A percentile compares a stretch with the other conserved stretches of the same genome.
Evolutionary conservation across 2,113 vertebrate genomes (phyloP).

Genomic region (Oenanthe oenanthe): DNA sequence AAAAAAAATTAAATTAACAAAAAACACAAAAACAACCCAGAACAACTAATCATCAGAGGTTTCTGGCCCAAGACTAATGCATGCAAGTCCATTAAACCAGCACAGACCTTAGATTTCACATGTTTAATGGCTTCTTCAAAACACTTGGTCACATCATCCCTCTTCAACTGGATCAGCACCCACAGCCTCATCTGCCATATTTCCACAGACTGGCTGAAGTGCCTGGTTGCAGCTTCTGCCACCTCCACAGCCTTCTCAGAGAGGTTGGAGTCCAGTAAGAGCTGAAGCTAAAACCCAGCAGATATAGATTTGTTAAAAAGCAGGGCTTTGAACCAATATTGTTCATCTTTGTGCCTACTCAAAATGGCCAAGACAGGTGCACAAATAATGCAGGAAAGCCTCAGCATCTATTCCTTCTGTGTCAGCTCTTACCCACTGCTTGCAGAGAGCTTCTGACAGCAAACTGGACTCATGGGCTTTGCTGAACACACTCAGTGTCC

Average conservation of each 20-base stretch:
- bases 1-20: too few relatives aligned
- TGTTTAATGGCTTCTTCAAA: conserved; percentile 85
- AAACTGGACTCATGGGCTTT: conserved; percentile 80
- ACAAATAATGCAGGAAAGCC: not conserved
- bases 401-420: not conserved
- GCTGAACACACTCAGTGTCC: conserved; percentile 78
- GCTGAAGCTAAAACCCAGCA: conserved; percentile 63
- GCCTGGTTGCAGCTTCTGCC: conserved; percentile 72
- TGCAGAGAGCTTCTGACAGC: conserved; percentile 84
- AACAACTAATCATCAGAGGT: not conserved
- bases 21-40: too few relatives aligned
- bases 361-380: not conserved
- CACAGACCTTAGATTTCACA: conserved; percentile 84
- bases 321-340: not conserved
- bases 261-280: conserved; percentile 72
- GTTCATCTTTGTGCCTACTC: not conserved
- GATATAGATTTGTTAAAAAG: not conserved
- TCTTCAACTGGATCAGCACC: conserved; percentile 79
- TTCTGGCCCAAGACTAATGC: not conserved
- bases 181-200: conserved; percentile 84
- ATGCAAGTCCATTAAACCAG: not conserved
- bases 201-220: conserved; percentile 77
- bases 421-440: conserved; percentile 85
- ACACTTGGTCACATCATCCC: conserved; percentile 42
- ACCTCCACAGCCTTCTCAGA: conserved; percentile 74